Evolutionary conservation across 2,888 invertebrate species (phyloP), one percentile per base, ranked within the genome.

Genomic region (Netelia inedita): DNA sequence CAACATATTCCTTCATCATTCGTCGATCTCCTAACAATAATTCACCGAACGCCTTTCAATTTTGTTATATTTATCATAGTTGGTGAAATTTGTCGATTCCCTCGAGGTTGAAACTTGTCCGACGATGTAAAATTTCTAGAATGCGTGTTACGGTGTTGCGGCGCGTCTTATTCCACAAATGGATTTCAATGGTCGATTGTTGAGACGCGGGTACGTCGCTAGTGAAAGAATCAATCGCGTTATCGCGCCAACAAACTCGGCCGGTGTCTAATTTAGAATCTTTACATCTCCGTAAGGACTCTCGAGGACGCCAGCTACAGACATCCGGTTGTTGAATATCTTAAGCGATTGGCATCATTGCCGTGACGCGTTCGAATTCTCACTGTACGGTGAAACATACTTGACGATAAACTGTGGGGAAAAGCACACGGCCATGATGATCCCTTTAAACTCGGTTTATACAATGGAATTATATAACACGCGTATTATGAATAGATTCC

Each of bases 1-100:
- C 96, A 92, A 96, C 95, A 92, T 98, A 98, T 8, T 97, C 97
- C 92, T 96, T 95, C 97, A 97, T 98, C 0, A 97, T 96, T 94
- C 97, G 97, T 0, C 97, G 97, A 11, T 97, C 97, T 88, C 95
- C 95, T 16, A 97, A 93, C 87, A 95, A 95, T 10, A 97, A 93
- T 93, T 98, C 97, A 35, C 98, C 98, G 10, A 95, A 94, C 89
- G 96, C 94, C 88, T 96, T 95, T 0, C 96, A 94, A 0, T 95
- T 95, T 96, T 16, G 96, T 93, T 81, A 94, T 90, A 88, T 95
- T 95, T 95, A 8, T 78, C 21, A 1, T 95, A 95, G 0, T 94
- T 95, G 0, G 93, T 92, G 0, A 96, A 92, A 85, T 96, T 95
- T 0, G 96, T 90, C 16, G 97, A 90, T 91, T 96, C 94, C 0